Base-by-base conservation (phyloP, 2,888 invertebrate genomes). In the Tenthredo amoena region DNA sequence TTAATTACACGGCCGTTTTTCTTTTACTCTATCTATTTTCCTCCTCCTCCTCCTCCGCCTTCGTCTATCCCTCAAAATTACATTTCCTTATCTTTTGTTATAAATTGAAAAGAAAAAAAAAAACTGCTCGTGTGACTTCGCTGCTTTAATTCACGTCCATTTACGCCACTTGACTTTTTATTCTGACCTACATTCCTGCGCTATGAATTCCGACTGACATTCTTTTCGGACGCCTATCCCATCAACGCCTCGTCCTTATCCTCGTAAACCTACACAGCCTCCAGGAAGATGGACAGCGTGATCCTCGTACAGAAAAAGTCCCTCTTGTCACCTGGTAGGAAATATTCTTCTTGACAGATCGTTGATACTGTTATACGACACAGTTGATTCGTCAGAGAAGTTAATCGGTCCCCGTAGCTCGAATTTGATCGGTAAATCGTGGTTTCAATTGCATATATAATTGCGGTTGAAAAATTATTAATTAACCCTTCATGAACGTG, bases 1-100 rank as follows among this genome's bases (percentile, higher is more conserved):
- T 77, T 77, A 77, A 77, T 77, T 77, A 77, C 50, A 50, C 31
- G 55, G 12, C 15, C 71, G 37, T 72, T 12, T 40, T 37, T 72
- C 31, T 40, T 37, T 21, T 71, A 21, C 15, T 74, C 21, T 15
- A 12, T 76, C 37, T 21, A 9, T 72, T 72, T 0, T 34, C 21
- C 37, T 10, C 15, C 34, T 12, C 18, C 50, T 18, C 1, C 47
- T 50, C 18, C 50, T 4, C 50, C n/a, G n/a, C n/a, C 26, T 26
- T 26, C 55, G n/a, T 55, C n/a, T n/a, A 55, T 55, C n/a, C 55
- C n/a, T 55, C 18, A n/a, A n/a, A 55, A 55, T 55, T 55, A 55
- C 18, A n/a, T 18, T 55, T n/a, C n/a, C n/a, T 55, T 55, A n/a
- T 18, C 55, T 55, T 55, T 55, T n/a, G 6, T 55, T 55, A 18